Percentiles rank a stretch among this genome's conserved stretches.
These are phyloP conservation scores for Poeciliopsis gracilis DNA, from an alignment of 2,797 vertebrate genomes.

Conservation along the genomic window DNA sequence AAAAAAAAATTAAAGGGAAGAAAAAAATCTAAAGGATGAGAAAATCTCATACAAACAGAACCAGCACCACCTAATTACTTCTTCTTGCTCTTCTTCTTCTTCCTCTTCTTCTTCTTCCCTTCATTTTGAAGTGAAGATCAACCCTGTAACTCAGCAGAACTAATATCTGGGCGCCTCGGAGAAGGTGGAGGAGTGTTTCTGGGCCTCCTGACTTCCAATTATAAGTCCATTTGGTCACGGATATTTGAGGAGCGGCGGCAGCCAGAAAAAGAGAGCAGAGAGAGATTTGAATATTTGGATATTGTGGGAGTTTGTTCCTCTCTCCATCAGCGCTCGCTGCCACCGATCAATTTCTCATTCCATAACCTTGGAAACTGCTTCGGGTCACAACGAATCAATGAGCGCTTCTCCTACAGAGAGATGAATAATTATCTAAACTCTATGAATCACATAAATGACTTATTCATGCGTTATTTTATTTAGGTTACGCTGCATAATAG, in stretches of 20 bases:
- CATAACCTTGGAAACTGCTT: constrained; percentile 65
- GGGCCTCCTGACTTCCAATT: constrained; percentile 71
- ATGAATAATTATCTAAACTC: constrained; percentile 67
- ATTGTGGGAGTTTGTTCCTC: constrained; percentile 38
- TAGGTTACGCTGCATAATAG: constrained; percentile 59
- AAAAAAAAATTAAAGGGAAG: background rate
- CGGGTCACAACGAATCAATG: constrained; percentile 69
- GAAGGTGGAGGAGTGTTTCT: constrained; percentile 59
- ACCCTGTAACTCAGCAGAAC: constrained; percentile 65
- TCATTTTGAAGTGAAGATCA: constrained; percentile 48
- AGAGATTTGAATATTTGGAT: constrained; percentile 67
- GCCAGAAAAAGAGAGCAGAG: constrained; percentile 8
- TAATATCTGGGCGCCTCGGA: constrained; percentile 60
- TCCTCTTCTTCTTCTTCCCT: constrained; percentile 49
- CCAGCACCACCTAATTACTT: constrained; percentile 57
- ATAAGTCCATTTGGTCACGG: constrained; percentile 74
- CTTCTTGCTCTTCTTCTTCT: too few relatives aligned
- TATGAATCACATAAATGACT: constrained; percentile 63
- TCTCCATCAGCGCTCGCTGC: constrained; percentile 38
- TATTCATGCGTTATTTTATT: constrained; percentile 71
- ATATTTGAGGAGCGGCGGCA: constrained; percentile 51
- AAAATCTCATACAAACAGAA: constrained; percentile 28
- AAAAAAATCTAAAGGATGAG: constrained; percentile 27
- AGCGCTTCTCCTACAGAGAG: constrained; percentile 44
- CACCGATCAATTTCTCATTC: constrained; percentile 61